These are phyloP conservation scores for Crocodylus rhombifer DNA, from an alignment of 2,797 vertebrate species.

Conservation along the genomic window DNA sequence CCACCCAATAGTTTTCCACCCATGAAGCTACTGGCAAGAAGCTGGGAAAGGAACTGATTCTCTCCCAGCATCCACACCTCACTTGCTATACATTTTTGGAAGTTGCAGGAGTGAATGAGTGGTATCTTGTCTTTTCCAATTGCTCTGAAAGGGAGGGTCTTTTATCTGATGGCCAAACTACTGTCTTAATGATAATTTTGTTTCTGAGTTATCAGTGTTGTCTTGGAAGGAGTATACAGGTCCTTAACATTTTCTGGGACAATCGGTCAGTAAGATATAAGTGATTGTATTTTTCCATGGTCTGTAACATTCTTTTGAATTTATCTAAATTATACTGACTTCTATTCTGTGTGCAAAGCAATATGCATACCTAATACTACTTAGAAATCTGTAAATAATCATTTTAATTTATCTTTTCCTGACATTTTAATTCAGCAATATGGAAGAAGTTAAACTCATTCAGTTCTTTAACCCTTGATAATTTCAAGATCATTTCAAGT, in stretches of 20 bases:
- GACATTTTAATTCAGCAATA: conserved; percentile 50
- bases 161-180: too few species aligned
- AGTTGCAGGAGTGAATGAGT: too few species aligned
- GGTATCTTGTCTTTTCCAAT: too few species aligned
- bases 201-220: too few species aligned
- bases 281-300: too few species aligned
- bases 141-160: too few species aligned
- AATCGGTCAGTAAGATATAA: too few species aligned
- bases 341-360: conserved; percentile 51
- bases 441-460: conserved; percentile 41
- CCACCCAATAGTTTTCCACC: background rate
- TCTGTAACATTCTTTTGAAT: background rate
- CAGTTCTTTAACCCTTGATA: conserved; percentile 43
- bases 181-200: too few species aligned
- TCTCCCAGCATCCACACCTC: background rate
- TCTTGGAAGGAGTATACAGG: too few species aligned
- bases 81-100: background rate
- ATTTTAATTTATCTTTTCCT: conserved; percentile 60
- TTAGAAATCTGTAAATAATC: background rate
- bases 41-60: background rate
- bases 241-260: too few species aligned
- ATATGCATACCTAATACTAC: background rate
- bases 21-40: background rate
- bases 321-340: conserved; percentile 31
- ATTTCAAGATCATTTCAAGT: conserved; percentile 23